Base-by-base conservation (phyloP, 2,113 vertebrate genomes). In the Benitochromis conjunctus region DNA sequence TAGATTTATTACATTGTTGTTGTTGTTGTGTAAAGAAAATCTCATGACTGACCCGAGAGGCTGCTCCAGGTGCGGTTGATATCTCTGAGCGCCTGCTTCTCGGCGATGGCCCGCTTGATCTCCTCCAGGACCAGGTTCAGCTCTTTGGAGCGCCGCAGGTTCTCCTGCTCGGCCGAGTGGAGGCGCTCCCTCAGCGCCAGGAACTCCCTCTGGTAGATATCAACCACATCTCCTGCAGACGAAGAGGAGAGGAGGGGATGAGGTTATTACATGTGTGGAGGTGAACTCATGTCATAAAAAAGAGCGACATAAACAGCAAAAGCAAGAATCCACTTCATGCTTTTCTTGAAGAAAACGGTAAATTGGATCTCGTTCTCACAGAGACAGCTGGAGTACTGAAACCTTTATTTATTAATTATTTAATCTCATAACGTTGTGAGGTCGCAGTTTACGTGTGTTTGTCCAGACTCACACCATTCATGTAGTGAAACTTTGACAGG, bases 41-140 rank as follows among this genome's bases (percentile, higher is more conserved):
- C 48, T 53, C 48, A 9, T n/a, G 53, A 74, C 86, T 62, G 21
- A 95, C 94, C 95, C 0, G 95, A 95, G 9, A 95, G 95, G 80
- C 92, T 95, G 92, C 89, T 92, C 94, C 94, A 95, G 90, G 95
- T 95, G 19, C 88, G 94, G 93, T 95, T 95, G 89, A 95, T 92
- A 89, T 95, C 95, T 69, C 93, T 78, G 9, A 95, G 93, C 0
- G 93, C 93, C 87, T 95, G 93, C 21, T 94, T 95, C 89, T 95
- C 98, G 0, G 98, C 98, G 84, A 99, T 96, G 0, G 98, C 98
- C 89, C 97, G 95, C 95, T 99, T 99, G 94, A 99, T 99, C 95
- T 99, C 98, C 80, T 99, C 98, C 94, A 99, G 97, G 56, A 99
- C 98, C 95, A 99, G 94, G 94, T 99, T 99, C 86, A 99, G 97